phyloP scores from a whole-genome alignment of 1,140 invertebrate species.

The Proales similis region DNA sequence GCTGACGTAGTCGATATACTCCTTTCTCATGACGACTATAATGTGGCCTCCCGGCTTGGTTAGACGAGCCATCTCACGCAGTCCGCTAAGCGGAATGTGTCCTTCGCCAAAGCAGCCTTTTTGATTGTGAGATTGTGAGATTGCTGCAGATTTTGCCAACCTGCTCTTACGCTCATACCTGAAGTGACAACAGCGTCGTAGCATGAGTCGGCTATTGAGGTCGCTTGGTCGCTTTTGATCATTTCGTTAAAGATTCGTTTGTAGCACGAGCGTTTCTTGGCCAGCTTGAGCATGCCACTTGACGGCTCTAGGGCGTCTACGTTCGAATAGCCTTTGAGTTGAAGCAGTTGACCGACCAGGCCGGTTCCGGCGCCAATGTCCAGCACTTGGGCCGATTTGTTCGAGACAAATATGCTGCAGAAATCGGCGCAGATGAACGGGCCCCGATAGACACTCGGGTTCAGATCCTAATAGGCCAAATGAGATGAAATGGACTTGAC shows the following conservation, averaged over 20 bases:
- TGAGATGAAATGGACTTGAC: not conserved
- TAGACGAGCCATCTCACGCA: slow-evolving; percentile 52
- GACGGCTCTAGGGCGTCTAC: slow-evolving; percentile 47
- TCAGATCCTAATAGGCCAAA: slow-evolving; percentile 6
- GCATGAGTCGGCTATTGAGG: slow-evolving; percentile 41
- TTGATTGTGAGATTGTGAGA: too few species aligned
- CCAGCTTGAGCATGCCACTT: slow-evolving; percentile 45
- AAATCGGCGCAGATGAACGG: slow-evolving; percentile 13
- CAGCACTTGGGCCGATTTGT: slow-evolving; percentile 41
- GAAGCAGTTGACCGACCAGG: slow-evolving; percentile 44
- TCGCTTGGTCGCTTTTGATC: slow-evolving; percentile 30
- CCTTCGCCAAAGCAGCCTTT: slow-evolving; percentile 56
- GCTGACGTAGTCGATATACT: slow-evolving; percentile 43
- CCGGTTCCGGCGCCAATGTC: slow-evolving; percentile 51
- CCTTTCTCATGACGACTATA: slow-evolving; percentile 45
- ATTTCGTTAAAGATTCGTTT: slow-evolving; percentile 40
- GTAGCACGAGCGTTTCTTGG: slow-evolving; percentile 44
- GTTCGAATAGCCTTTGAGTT: slow-evolving; percentile 41
- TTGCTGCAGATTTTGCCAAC: too few species aligned
- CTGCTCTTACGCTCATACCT: too few species aligned
- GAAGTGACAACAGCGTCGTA: slow-evolving; percentile 49
- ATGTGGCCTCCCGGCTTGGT: slow-evolving; percentile 50
- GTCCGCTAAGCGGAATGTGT: slow-evolving; percentile 51
- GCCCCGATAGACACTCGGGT: slow-evolving; percentile 28
- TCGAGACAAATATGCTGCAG: slow-evolving; percentile 18